Evolutionary conservation across 2,797 vertebrate species (phyloP), one percentile per base, ranked within the genome.

Genomic region (Erpetoichthys calabaricus): DNA sequence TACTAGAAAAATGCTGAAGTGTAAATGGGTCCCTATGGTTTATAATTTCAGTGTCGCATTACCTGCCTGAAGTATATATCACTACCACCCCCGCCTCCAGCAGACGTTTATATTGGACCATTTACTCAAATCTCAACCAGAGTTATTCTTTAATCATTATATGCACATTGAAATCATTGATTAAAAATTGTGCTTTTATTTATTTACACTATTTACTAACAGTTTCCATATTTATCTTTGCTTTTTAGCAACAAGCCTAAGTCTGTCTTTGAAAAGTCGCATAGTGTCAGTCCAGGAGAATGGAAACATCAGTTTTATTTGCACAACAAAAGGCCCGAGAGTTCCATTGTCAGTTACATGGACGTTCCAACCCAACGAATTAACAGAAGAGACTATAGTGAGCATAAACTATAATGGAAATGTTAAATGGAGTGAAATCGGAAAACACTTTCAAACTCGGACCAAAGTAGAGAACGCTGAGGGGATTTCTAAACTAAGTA

Each of bases 271-370:
- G 45, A 70, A 0, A 10, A 73, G 67, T 60, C 80, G 83, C 25
- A 47, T 56, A 0, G 51, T 0, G 7, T 0, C 0, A 0, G 70
- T 65, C 7, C 59, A 41, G 1, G 58, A 78, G n/a, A 80, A 78
- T 55, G 63, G 73, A 0, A 43, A 56, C 1, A 61, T 75, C 57
- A 57, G 57, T 41, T 8, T 88, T 62, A 46, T 79, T 41, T 88
- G 86, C 54, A 62, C 10, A 2, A 59, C 85, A 44, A 65, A 0
- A 59, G 69, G 71, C 1, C 64, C 72, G 8, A 60, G 8, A 3
- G 7, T 77, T 3, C 69, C 77, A 0, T 25, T 74, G 4, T 75
- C 73, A n/a, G 56, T 86, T 56, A 73, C 57, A 0, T 88, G 83
- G 86, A 84, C 56, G 55, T 49, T 77, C 61, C 61, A 57, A 51